Percentiles rank a stretch among this genome's conserved stretches.
Evolutionary conservation across 2,888 invertebrate species (phyloP).

Genomic region (Griposia aprilina): DNA sequence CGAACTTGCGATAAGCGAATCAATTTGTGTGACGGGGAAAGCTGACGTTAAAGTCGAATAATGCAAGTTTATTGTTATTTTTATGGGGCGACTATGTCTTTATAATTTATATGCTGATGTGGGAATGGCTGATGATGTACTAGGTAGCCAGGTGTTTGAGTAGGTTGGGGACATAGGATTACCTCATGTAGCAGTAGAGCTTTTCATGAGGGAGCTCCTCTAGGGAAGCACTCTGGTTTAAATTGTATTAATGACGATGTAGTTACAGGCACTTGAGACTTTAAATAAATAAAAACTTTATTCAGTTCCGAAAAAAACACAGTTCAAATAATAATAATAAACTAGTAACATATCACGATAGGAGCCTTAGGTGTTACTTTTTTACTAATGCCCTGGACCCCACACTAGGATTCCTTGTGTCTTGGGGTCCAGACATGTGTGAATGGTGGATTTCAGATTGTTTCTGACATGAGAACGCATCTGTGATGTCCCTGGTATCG

Average conservation of each 20-base stretch:
- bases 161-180: neutral
- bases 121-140: neutral
- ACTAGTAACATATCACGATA: too few species aligned
- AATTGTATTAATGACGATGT: neutral
- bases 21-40: conserved; percentile 65
- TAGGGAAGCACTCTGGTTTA: neutral
- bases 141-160: neutral
- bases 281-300: too few species aligned
- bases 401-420: too few species aligned
- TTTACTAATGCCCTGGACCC: too few species aligned
- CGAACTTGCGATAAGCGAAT: conserved; percentile 60
- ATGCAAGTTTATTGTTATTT: conserved; percentile 66
- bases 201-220: neutral
- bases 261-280: too few species aligned
- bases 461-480: too few species aligned
- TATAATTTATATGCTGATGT: conserved; percentile 59
- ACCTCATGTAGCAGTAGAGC: neutral
- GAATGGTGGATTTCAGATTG: neutral
- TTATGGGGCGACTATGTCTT: conserved; percentile 57
- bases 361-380: too few species aligned
- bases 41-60: conserved; percentile 62
- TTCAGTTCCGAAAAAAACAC: too few species aligned
- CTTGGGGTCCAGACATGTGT: too few species aligned
- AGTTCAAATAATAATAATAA: too few species aligned
- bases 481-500: neutral